These are phyloP conservation scores for Apoda limacodes DNA, from an alignment of 2,888 invertebrate species.

Conservation along the genomic window DNA sequence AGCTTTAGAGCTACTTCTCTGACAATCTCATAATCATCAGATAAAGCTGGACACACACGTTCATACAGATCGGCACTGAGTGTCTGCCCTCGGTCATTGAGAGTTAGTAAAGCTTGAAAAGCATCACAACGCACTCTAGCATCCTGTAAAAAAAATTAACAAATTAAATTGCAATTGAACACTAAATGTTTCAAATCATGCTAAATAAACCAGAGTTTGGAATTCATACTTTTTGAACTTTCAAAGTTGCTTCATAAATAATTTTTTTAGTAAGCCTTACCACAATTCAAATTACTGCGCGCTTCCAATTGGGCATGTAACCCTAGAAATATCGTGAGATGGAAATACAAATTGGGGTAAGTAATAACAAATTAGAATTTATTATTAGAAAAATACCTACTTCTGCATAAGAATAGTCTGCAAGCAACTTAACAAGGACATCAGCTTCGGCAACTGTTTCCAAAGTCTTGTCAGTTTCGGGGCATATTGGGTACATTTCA, in stretches of 20 bases:
- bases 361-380: constrained; percentile 1
- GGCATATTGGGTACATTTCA: constrained; percentile 72
- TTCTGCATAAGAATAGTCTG: constrained; percentile 85
- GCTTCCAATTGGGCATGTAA: background rate
- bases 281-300: background rate
- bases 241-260: too few relatives aligned
- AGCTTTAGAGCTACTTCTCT: constrained; percentile 87
- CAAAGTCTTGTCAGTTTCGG: constrained; percentile 49
- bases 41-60: constrained; percentile 78
- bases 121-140: constrained; percentile 92
- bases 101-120: constrained; percentile 84
- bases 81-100: constrained; percentile 85
- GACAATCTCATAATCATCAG: constrained; percentile 95
- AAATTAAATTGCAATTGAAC: too few relatives aligned
- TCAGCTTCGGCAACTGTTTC: constrained; percentile 70
- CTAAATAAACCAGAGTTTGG: too few relatives aligned
- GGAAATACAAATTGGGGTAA: too few relatives aligned
- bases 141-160: constrained; percentile 75
- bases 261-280: too few relatives aligned
- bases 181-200: too few relatives aligned
- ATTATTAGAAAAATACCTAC: constrained; percentile 25
- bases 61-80: constrained; percentile 77
- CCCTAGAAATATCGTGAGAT: too few relatives aligned
- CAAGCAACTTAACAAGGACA: constrained; percentile 78
- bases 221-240: too few relatives aligned